Evolutionary conservation across 2,888 invertebrate genomes (phyloP), one percentile per base, ranked within the genome.

Genomic region (Prostheceraeus crozeri): DNA sequence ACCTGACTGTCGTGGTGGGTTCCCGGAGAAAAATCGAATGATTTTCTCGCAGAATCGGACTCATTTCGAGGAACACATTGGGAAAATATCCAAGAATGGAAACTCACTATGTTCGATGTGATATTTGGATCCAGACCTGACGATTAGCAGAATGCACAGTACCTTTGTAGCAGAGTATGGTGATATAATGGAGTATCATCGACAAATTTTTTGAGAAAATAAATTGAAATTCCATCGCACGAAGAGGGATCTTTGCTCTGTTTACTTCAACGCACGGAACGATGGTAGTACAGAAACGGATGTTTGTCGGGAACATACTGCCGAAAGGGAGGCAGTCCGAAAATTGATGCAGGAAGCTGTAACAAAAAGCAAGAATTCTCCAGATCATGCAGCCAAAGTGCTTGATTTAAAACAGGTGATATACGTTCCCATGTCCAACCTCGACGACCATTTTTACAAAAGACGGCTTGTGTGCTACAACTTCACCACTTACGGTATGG

Each of bases 391-490:
- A 6, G 4, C 40, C 4, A 40, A 16, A 16, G 40, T 40, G n/a
- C 46, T 56, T 56, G 56, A 56, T 52, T 35, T 56, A 6, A 16
- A 56, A n/a, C 54, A 56, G 36, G 56, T 56, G 10, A 56, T 56
- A 10, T 56, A 16, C 25, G 11, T 35, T 10, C 45, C 56, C 11
- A 54, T 21, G 35, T 56, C 56, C 3, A 56, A 56, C 46, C 6
- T 31, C 10, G 31, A 35, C 46, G 56, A 33, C 14, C n/a, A 21
- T 16, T 56, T 56, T 19, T 56, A 56, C 36, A 56, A 56, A 33
- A 3, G 35, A 2, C 4, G 56, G 25, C 36, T 56, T 6, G 31
- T 40, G n/a, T 56, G 56, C 36, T 56, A 6, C 33, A 46, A 56
- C 25, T 56, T 56, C 25, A 16, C 56, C 21, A 8, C 35, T 3